Evolutionary conservation across 2,888 invertebrate species (phyloP), one percentile per base, ranked within the genome.

Genomic region (Anarsia innoxiella): DNA sequence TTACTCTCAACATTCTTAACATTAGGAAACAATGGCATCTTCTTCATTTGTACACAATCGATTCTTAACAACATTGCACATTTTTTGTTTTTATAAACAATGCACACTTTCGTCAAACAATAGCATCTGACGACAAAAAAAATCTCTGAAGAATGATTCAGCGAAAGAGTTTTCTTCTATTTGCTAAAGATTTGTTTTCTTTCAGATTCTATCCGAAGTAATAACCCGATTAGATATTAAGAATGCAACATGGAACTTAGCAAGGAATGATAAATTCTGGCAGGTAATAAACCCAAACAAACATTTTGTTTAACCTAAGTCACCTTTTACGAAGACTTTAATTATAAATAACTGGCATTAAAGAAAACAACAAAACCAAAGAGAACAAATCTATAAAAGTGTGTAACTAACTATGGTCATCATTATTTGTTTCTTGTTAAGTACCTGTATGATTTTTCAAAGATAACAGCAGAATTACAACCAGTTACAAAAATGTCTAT

Each of bases 181-280:
- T 19, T 3, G 8, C 19, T 19, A 19, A 3, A 19, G 19, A 13
- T 33, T 23, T 9, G 4, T 39, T 40, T 31, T n/a, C 14, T 56
- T 59, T 35, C 59, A 76, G 83, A 82, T 88, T 29, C 57, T 90
- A 29, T 71, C 73, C 26, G 85, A 86, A 46, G 80, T 89, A 31
- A 59, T 90, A 13, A 64, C 72, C 16, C 73, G 84, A 16, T 71
- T 87, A 31, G 74, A 83, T 39, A 86, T 91, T 15, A 67, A 74
- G 35, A 87, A 88, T 56, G 86, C 87, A 1, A 66, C 87, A 0
- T 90, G 90, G 89, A 72, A 68, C 26, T 65, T 75, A 39, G 85
- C 86, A 3, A 71, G 70, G 41, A 79, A 86, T 31, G 82, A 83
- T 9, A 78, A 76, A 35, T 85, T 77, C 49, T 80, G 86, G 62